Evolutionary conservation across 92 coral and sea anemone genomes (phyloP), one percentile per base, ranked within the genome.

Genomic region (Palythoa heliodiscus): DNA sequence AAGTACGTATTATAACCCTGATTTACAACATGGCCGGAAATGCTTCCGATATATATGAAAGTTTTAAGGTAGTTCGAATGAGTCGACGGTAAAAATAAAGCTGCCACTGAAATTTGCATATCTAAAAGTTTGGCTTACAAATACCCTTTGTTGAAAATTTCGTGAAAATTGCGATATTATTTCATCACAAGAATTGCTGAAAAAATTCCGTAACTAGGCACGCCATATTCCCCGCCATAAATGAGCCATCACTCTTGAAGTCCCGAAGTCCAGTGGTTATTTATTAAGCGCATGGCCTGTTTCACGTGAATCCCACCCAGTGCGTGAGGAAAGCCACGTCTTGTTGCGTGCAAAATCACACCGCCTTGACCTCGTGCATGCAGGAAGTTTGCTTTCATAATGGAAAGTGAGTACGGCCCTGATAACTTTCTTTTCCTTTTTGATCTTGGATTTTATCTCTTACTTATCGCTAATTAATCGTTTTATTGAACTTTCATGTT

Each of bases 161-260:
- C 1, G 17, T 70, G 5, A 70, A 70, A 9, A 29, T 29, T 70
- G 75, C 17, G 74, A 70, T n/a, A n/a, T n/a, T 37, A 70, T 70
- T 37, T 70, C 50, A 12, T 37, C 43, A 70, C 74, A 37, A 70
- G 74, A 70, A 70, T 70, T 70, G 75, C 48, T 25, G 75, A 10
- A 70, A 70, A 70, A 66, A 70, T 29, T 35, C 75, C 50, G 75
- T 35, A 70, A 70, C 75, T 17, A 70, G 75, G 75, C 75, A 70
- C 75, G 52, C 50, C 48, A 70, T 29, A 29, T 70, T 70, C 13
- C 2, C 75, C 75, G 50, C 75, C 75, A 70, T 70, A 29, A 70
- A 37, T 70, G 50, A 70, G 75, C 52, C 75, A 29, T 70, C 75
- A 29, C 35, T 70, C 48, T 67, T 6, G 37, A 70, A 70, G 47